phyloP scores from a whole-genome alignment of 1,140 invertebrate species.

The Ptiloglossa arizonensis region DNA sequence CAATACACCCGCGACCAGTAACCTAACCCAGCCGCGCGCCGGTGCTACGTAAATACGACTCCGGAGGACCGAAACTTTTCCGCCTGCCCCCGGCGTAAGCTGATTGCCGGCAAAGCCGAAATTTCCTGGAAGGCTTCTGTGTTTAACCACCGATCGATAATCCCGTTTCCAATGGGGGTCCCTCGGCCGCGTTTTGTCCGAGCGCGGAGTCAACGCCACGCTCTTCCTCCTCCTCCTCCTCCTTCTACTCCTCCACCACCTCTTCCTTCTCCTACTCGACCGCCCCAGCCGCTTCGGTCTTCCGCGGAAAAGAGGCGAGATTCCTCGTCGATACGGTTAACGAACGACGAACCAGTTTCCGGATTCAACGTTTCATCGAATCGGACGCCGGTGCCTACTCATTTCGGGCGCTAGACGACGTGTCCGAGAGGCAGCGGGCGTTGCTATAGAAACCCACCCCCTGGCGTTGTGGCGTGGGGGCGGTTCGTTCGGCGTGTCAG shows the following conservation, averaged over 20 bases:
- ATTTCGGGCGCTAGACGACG: conserved; percentile 56
- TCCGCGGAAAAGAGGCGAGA: neutral
- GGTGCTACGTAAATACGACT: too few relatives aligned
- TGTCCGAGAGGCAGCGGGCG: conserved; percentile 65
- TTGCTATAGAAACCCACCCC: conserved; percentile 67
- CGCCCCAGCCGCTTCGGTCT: neutral
- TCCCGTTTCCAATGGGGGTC: conserved; percentile 3
- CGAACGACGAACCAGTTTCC: neutral
- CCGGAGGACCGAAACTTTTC: too few relatives aligned
- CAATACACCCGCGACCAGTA: too few relatives aligned
- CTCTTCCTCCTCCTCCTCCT: too few relatives aligned
- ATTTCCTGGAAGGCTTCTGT: conserved; percentile 23
- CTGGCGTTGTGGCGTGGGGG: conserved; percentile 13
- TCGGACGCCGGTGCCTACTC: conserved; percentile 56
- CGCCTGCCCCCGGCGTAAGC: neutral
- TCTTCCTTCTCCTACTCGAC: too few relatives aligned
- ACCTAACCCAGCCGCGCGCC: too few relatives aligned
- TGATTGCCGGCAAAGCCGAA: conserved; percentile 15
- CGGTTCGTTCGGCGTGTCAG: conserved; percentile 34
- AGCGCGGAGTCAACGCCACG: too few relatives aligned
- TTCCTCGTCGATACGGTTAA: neutral
- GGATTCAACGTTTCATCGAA: conserved; percentile 47
- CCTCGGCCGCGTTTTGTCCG: neutral
- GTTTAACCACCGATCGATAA: conserved; percentile 46
- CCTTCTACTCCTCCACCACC: too few relatives aligned